Evolutionary conservation across 2,888 invertebrate species (phyloP).

Genomic region (Rhagonycha lutea): DNA sequence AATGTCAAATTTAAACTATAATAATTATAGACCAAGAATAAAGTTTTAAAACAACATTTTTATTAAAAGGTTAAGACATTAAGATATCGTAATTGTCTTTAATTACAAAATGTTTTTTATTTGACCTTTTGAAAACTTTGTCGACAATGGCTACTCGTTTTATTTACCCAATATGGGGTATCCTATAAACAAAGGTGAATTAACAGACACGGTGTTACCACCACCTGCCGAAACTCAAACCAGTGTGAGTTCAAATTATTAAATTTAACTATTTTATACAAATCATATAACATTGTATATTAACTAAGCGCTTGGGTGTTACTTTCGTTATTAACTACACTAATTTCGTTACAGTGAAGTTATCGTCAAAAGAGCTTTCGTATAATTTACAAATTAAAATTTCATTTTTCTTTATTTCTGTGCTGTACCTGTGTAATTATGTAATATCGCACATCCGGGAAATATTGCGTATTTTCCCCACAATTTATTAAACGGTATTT

Average conservation of each 20-base stretch:
- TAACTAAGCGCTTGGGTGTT: background rate
- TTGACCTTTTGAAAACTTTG: background rate
- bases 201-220: background rate
- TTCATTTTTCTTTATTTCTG: background rate
- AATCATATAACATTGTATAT: background rate
- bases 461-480: background rate
- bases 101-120: background rate
- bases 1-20: background rate
- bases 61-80: background rate
- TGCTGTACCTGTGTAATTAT: background rate
- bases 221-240: background rate
- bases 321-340: too few relatives aligned
- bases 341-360: too few relatives aligned
- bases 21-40: background rate
- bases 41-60: background rate
- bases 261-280: background rate
- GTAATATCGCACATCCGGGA: background rate
- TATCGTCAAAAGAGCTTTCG: background rate
- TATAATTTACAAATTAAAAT: background rate
- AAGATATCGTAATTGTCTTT: background rate
- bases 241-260: background rate
- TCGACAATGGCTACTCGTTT: background rate
- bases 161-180: background rate
- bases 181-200: background rate
- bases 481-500: background rate